phyloP scores from a whole-genome alignment of 2,113 vertebrate genomes.

The Osmerus eperlanus region DNA sequence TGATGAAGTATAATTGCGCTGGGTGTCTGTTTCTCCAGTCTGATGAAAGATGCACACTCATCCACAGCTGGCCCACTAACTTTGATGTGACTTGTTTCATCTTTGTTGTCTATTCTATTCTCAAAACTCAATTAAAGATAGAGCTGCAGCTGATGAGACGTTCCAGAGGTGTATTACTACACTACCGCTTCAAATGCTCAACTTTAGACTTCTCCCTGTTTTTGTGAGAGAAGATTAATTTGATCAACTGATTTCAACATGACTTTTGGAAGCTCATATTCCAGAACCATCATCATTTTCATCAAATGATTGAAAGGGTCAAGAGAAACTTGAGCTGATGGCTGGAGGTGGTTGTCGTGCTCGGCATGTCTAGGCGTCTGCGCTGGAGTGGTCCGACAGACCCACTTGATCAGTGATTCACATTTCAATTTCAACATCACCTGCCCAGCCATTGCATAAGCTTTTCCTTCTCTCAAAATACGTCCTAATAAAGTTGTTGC shows the following conservation, averaged over 20 bases:
- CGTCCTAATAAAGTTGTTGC: conserved; percentile 14
- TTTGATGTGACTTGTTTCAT: conserved; percentile 64
- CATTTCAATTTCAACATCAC: neutral
- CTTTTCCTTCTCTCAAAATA: neutral
- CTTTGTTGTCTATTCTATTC: conserved; percentile 28
- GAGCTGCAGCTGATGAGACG: conserved; percentile 29
- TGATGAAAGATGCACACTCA: conserved; percentile 61
- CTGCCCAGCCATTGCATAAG: neutral
- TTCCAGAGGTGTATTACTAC: conserved; percentile 28
- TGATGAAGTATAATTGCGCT: conserved; percentile 60
- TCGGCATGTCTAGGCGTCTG: neutral
- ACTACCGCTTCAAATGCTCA: conserved; percentile 7
- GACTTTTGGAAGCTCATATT: no score
- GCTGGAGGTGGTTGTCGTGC: no score
- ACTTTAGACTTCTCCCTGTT: neutral
- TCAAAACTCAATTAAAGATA: conserved; percentile 48
- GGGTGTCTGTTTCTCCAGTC: conserved; percentile 50
- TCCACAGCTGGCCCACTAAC: conserved; percentile 50
- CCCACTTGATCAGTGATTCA: conserved; percentile 3
- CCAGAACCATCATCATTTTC: neutral
- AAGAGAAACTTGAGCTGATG: no score
- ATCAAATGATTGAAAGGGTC: neutral
- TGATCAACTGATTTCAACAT: neutral
- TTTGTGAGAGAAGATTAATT: neutral
- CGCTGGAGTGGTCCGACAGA: neutral